These are phyloP conservation scores for Gymnothorax reevesii DNA, from an alignment of 2,797 vertebrate species.

Conservation along the genomic window DNA sequence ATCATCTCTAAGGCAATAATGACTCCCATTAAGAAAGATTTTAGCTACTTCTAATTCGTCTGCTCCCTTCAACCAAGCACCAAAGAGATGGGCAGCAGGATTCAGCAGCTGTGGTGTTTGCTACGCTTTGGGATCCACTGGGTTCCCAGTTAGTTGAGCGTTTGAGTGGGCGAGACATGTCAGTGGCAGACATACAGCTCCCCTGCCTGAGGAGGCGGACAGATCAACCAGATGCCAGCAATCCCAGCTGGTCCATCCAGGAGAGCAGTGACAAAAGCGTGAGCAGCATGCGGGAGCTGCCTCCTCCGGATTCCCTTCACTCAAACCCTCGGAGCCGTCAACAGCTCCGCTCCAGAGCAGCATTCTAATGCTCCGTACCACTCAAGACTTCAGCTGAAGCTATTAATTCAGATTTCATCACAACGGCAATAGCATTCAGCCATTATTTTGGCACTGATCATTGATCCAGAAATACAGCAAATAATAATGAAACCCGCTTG, in stretches of 20 bases:
- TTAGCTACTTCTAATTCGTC: not conserved
- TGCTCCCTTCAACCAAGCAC: not conserved
- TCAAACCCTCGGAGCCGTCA: constrained; percentile 42
- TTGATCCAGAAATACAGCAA: too few species aligned
- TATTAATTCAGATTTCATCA: too few species aligned
- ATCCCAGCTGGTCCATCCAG: constrained; percentile 35
- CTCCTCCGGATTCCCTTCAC: too few species aligned
- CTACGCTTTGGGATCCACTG: not conserved
- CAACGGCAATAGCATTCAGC: too few species aligned
- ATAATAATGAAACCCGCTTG: too few species aligned
- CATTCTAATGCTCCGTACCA: too few species aligned
- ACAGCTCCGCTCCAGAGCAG: not conserved
- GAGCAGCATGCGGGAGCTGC: constrained; percentile 64
- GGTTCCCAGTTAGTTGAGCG: not conserved
- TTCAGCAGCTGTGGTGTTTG: not conserved
- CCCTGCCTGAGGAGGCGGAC: not conserved
- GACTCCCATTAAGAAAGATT: not conserved
- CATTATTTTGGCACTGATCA: too few species aligned
- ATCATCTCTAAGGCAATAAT: not conserved
- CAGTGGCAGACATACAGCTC: constrained; percentile 16
- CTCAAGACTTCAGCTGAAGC: too few species aligned
- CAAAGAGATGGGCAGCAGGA: not conserved
- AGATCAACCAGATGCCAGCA: constrained; percentile 9
- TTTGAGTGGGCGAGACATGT: not conserved
- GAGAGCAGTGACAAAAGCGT: constrained; percentile 20